Evolutionary conservation across 2,113 vertebrate species (phyloP).

Genomic region (Manacus vitellinus): DNA sequence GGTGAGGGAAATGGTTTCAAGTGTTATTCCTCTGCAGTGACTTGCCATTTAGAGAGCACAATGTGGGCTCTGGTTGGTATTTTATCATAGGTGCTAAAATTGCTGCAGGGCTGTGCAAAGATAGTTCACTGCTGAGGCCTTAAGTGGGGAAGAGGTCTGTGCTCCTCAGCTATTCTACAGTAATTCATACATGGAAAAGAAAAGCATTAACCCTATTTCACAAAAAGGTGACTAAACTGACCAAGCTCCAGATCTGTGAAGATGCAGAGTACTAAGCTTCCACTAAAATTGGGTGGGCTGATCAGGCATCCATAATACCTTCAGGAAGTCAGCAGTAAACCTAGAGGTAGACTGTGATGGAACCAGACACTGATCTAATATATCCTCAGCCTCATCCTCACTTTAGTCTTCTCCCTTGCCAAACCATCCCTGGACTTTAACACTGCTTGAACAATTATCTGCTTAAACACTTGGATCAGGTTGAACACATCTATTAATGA

Average conservation of each 20-base stretch:
- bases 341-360: background rate
- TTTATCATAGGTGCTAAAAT: background rate
- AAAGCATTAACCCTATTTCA: background rate
- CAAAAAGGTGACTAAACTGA: background rate
- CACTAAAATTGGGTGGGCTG: background rate
- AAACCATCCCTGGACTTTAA: background rate
- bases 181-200: background rate
- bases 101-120: background rate
- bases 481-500: background rate
- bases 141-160: background rate
- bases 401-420: background rate
- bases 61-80: background rate
- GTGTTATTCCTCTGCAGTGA: background rate
- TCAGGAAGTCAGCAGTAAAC: background rate
- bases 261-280: background rate
- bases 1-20: background rate
- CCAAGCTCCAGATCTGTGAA: background rate
- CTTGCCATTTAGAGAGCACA: background rate
- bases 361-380: background rate
- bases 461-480: background rate
- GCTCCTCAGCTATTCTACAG: background rate
- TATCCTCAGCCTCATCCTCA: background rate
- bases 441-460: background rate
- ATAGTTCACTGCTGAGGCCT: background rate
- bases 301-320: background rate